Base-by-base conservation (phyloP, 2,797 vertebrate genomes). In the Xyrichtys novacula region DNA sequence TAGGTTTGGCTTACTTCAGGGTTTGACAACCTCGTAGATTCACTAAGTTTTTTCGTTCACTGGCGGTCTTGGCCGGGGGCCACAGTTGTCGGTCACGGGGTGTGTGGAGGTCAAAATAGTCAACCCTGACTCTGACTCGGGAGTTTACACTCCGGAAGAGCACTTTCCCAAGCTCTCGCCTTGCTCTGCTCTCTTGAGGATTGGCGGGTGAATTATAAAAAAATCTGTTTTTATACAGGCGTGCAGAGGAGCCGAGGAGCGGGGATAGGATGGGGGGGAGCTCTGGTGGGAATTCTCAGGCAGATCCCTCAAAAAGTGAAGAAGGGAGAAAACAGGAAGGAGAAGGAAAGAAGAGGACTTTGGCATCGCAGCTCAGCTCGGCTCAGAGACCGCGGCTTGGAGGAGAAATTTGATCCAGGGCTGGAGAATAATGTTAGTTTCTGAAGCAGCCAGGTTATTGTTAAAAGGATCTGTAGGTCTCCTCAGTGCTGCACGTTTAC, bases 151-250 rank as follows among this genome's bases (percentile, higher is more conserved):
- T 94, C 90, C 87, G 90, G 94, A 94, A 93, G 93, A 89, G 82
- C 76, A 84, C 86, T 94, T 95, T 95, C 94, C 94, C 94, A 95
- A 95, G 93, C 92, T 94, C 89, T 93, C 84, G 86, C 91, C 92
- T 93, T 26, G 55, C 72, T 74, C 20, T 14, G 48, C 74, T 87
- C 92, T 87, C 75, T 32, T 7, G 82, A 87, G 92, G 89, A 89
- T 79, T 29, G 69, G 62, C n/a, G 47, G 76, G 75, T 78, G 87
- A 92, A 89, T 91, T 90, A 82, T 84, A 89, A 90, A 89, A 90
- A 92, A 93, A 91, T 92, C 84, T 84, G 89, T 89, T 81, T 87
- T 74, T 67, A 72, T 72, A 76, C 78, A 88, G 83, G 79, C 85
- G 65, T 65, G 74, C 76, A 69, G 66, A 48, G 66, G 43, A 80